Evolutionary conservation across 2,113 vertebrate species (phyloP), one percentile per base, ranked within the genome.

Genomic region (Herpailurus yagouaroundi): DNA sequence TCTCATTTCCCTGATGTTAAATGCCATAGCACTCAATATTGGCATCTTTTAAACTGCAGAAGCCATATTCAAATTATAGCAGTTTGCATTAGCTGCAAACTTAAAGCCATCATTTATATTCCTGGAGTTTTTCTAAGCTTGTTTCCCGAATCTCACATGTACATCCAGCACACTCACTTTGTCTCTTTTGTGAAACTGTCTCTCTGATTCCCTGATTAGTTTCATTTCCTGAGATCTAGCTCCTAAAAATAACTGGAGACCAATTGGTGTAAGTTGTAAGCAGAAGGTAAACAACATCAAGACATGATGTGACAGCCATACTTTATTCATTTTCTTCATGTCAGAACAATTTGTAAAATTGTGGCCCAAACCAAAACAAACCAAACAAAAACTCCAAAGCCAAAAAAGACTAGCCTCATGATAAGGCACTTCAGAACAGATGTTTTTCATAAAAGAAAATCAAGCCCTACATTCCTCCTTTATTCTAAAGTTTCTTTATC

Each of bases 1-100:
- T 71, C 90, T 91, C 90, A 92, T 96, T 97, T 96, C 55, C 90
- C 84, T 90, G 87, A 92, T 97, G 92, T 90, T 97, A 97, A 98
- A 97, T 96, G 91, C 86, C 89, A 94, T 41, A 45, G 27, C 73
- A 80, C 71, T 91, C 76, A 74, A 45, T 91, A 89, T 45, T 92
- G 89, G 86, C 93, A 94, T 91, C 90, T 90, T 96, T 76, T 90
- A 89, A 96, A 64, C 25, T 50, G 48, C 88, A 91, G 84, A 94
- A 88, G 48, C 73, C 82, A 60, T 74, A 88, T 90, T 95, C 90
- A 96, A 94, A 97, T 97, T 69, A 96, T 55, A 93, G 45, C 77
- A 45, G 33, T 94, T 95, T 96, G 50, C 69, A 82, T 94, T 94
- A 68, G 69, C 85, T 83, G 10, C 64, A 60, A 74, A 84, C 73